Evolutionary conservation across 2,888 invertebrate genomes (phyloP), one percentile per base, ranked within the genome.

Genomic region (Aethes cnicana): DNA sequence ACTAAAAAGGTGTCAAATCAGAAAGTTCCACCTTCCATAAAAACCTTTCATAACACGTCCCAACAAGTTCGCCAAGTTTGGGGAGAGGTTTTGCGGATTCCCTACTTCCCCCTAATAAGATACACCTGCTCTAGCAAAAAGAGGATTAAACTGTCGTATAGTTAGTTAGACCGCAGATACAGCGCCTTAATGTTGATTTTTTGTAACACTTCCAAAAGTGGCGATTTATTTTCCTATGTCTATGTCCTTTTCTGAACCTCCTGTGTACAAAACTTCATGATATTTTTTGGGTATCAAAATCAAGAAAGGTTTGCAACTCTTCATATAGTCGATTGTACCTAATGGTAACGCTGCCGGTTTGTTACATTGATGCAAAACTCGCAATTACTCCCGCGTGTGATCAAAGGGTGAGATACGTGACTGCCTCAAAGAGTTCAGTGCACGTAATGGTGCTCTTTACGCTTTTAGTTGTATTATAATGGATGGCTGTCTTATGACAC

Each of bases 1-100:
- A 37, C 36, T 50, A 50, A 50, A 44, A 50, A 50, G 50, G 23
- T 32, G 43, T 23, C 36, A 50, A 43, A 50, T 50, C 43, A 50
- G 50, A 48, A 43, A 39, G 32, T 52, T 23, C 52, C 30, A 52
- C 52, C 52, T 52, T 52, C 25, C 32, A 8, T 12, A 52, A 52
- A 52, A 52, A 52, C 44, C 20, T 52, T 46, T 52, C 44, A 52
- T 46, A 52, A 52, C 44, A 33, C 36, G 37, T 37, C 28, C 11
- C 25, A 32, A 39, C 39, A 32, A 44, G 32, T 28, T 37, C 11
- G 9, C 18, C 36, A 44, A 50, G 23, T 50, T 37, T 20, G 42
- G 28, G 11, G 14, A 4, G 12, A 41, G 26, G 30, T 50, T 50
- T 50, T 50, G 43, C 28, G 23, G 23, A 17, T n/a, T n/a, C n/a